Conservation (phyloP, 2,888 invertebrate species). For the Microplitis manilae region DNA sequence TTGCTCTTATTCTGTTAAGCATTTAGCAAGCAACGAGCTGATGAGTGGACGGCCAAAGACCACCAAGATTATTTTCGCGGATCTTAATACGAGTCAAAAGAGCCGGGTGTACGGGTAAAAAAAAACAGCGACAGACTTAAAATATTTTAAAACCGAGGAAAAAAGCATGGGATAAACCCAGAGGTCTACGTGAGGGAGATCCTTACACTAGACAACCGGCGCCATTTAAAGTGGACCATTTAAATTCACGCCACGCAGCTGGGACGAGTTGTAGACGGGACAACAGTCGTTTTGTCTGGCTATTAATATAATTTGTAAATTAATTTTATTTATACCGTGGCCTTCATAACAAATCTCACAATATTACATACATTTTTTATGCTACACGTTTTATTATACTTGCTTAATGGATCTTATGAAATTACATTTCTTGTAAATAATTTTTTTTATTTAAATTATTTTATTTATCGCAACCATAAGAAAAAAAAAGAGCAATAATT, state of each 20-base stretch:
- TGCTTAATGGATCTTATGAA: neutral
- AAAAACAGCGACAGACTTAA: constrained; percentile 9
- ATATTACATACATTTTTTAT: neutral
- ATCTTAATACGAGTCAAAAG: constrained; percentile 16
- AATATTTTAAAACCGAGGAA: neutral
- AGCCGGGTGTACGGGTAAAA: constrained; percentile 1
- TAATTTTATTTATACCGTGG: constrained; percentile 36
- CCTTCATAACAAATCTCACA: constrained; percentile 15
- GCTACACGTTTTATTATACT: neutral
- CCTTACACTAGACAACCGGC: constrained; percentile 67
- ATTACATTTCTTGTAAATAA: constrained; percentile 17
- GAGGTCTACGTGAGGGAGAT: constrained; percentile 66
- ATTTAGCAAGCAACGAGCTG: neutral
- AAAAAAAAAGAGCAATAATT: neutral
- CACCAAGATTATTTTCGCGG: neutral
- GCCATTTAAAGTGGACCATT: constrained; percentile 68
- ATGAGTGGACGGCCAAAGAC: neutral
- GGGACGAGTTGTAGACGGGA: constrained; percentile 25
- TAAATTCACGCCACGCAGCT: constrained; percentile 67
- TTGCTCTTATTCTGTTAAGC: neutral
- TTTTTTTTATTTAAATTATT: neutral
- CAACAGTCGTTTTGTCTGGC: constrained; percentile 42
- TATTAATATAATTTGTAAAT: constrained; percentile 63
- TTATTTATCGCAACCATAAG: neutral
- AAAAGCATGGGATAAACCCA: constrained; percentile 26